Conservation (phyloP, 2,113 vertebrate genomes). For the Rhynchomys soricoides region DNA sequence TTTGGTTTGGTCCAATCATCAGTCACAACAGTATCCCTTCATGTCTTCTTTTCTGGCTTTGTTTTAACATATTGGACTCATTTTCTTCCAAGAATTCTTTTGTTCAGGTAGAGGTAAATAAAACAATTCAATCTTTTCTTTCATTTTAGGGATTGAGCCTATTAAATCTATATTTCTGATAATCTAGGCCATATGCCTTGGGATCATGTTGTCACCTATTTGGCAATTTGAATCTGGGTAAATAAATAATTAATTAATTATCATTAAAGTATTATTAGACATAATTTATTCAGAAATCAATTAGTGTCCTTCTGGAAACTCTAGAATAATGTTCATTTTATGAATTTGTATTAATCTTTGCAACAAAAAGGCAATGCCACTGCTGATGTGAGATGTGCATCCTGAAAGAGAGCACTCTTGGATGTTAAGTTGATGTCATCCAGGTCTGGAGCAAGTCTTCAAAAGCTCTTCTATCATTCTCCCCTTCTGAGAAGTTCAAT, state of each 20-base stretch:
- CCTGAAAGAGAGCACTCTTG: neutral
- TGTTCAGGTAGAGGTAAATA: neutral
- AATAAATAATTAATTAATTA: no score
- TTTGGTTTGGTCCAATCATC: neutral
- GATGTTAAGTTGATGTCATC: neutral
- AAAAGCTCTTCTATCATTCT: neutral
- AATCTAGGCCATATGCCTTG: neutral
- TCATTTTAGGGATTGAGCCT: neutral
- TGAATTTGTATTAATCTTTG: neutral
- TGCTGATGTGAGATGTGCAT: neutral
- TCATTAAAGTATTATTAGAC: neutral
- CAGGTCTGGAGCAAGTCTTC: neutral
- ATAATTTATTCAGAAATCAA: neutral
- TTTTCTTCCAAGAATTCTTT: neutral
- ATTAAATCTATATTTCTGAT: neutral
- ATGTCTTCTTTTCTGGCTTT: neutral
- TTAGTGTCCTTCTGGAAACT: neutral
- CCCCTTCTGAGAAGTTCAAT: neutral
- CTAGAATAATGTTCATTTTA: neutral
- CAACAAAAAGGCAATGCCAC: neutral
- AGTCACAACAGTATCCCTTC: neutral
- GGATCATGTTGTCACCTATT: neutral
- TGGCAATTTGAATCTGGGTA: neutral
- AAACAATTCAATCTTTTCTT: neutral
- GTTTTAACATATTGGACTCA: neutral